These are phyloP conservation scores for Syndactyla subalaris DNA, from an alignment of 2,797 vertebrate species.

Conservation along the genomic window DNA sequence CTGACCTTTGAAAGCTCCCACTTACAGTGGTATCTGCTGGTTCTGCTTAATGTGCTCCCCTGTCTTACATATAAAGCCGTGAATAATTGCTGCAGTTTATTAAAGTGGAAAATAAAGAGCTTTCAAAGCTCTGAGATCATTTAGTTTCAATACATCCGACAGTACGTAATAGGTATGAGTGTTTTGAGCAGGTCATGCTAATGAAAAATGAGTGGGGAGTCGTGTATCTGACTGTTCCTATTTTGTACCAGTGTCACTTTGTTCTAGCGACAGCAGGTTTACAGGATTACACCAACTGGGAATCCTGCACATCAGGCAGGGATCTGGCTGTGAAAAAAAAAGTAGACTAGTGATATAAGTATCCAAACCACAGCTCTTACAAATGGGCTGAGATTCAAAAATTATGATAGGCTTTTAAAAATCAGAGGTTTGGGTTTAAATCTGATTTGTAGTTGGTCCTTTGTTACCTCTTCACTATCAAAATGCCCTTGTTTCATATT, in stretches of 20 bases:
- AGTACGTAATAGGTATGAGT: not conserved
- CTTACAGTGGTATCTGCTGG: not conserved
- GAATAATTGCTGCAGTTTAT: slow-evolving; percentile 47
- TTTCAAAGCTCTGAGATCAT: slow-evolving; percentile 3
- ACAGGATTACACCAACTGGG: not conserved
- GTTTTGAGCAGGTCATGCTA: slow-evolving; percentile 12
- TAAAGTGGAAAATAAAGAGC: slow-evolving; percentile 16
- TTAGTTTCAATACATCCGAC: not conserved
- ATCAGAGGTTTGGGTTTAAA: not conserved
- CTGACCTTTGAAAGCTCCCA: slow-evolving; percentile 27
- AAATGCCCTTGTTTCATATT: not conserved
- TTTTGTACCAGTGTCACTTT: not conserved
- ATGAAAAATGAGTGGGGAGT: slow-evolving; percentile 19
- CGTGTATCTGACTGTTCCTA: not conserved
- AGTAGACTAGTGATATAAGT: not conserved
- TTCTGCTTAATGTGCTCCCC: slow-evolving; percentile 40
- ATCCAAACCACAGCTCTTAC: not conserved
- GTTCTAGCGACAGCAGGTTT: not conserved
- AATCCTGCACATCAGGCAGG: not conserved
- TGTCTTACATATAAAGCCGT: not conserved
- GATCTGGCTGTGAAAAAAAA: not conserved
- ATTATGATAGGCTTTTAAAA: not conserved
- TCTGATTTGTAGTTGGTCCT: not conserved
- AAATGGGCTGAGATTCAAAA: not conserved
- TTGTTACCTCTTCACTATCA: not conserved